phyloP scores from a whole-genome alignment of 1,140 invertebrate species.

The Camponotus floridanus region DNA sequence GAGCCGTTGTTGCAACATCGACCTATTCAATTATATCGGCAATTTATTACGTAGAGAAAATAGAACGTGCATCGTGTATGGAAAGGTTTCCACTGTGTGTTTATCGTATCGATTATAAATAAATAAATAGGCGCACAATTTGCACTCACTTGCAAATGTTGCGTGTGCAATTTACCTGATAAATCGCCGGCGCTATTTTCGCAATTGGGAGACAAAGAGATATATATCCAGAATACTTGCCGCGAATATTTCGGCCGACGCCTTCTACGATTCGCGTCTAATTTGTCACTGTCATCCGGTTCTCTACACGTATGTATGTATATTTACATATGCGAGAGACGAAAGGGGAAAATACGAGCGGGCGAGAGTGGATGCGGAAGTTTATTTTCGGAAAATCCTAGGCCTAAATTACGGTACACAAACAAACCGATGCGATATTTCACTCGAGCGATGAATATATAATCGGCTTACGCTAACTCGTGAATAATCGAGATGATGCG shows the following conservation, averaged over 20 bases:
- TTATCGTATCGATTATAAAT: conserved; percentile 16
- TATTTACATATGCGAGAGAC: too few species aligned
- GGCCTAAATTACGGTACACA: conserved; percentile 32
- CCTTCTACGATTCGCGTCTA: conserved; percentile 50
- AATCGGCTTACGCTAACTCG: not conserved
- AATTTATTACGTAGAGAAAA: not conserved
- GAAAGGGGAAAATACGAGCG: too few species aligned
- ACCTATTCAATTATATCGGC: not conserved
- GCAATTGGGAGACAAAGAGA: conserved; percentile 1
- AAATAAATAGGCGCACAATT: not conserved
- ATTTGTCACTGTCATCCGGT: conserved; percentile 67
- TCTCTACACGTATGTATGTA: conserved; percentile 40
- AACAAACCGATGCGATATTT: not conserved
- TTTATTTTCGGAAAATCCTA: conserved; percentile 66
- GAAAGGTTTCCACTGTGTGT: not conserved
- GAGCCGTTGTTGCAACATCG: not conserved
- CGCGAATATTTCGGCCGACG: conserved; percentile 11
- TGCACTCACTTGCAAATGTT: not conserved
- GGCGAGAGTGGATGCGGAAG: conserved; percentile 54
- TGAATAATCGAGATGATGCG: conserved; percentile 1
- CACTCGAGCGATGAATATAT: not conserved
- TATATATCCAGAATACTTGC: not conserved
- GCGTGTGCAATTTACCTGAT: not conserved
- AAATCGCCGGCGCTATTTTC: conserved; percentile 23
- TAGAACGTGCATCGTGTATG: not conserved